Conservation (phyloP, 2,797 vertebrate genomes). For the Enteromius mattozi region DNA sequence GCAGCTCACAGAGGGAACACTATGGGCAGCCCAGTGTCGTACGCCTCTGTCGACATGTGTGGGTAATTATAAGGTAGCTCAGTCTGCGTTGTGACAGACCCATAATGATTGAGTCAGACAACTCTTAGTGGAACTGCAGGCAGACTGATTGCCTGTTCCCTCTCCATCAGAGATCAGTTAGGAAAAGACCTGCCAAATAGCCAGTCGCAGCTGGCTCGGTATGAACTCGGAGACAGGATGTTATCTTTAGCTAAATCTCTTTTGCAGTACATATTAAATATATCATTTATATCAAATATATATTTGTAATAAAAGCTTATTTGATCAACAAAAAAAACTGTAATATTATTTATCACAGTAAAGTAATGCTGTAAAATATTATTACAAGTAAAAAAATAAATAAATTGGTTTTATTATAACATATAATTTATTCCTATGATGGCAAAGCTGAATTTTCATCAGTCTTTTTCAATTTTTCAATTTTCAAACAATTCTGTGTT, state of each 20-base stretch:
- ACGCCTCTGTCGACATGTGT: conserved; percentile 32
- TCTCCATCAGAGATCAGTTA: conserved; percentile 43
- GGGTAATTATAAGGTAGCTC: conserved; percentile 53
- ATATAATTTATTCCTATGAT: neutral
- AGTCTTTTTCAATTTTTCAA: no score
- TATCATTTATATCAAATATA: no score
- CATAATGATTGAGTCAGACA: conserved; percentile 56
- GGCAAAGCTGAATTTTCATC: neutral
- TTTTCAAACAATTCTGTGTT: no score
- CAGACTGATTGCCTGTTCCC: conserved; percentile 47
- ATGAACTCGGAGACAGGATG: conserved; percentile 42
- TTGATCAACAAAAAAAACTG: neutral
- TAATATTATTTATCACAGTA: neutral
- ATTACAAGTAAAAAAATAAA: no score
- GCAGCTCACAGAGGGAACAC: conserved; percentile 6
- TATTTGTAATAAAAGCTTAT: neutral
- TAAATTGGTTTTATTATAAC: neutral
- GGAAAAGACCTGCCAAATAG: conserved; percentile 43
- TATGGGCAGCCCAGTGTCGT: conserved; percentile 8
- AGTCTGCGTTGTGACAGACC: conserved; percentile 48
- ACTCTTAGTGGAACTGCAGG: conserved; percentile 47
- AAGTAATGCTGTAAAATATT: neutral
- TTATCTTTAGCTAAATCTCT: conserved; percentile 55
- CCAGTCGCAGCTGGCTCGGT: conserved; percentile 30
- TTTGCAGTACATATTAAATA: neutral